Evolutionary conservation across 2,888 invertebrate genomes (phyloP), one percentile per base, ranked within the genome.

Genomic region (Spodoptera picta): DNA sequence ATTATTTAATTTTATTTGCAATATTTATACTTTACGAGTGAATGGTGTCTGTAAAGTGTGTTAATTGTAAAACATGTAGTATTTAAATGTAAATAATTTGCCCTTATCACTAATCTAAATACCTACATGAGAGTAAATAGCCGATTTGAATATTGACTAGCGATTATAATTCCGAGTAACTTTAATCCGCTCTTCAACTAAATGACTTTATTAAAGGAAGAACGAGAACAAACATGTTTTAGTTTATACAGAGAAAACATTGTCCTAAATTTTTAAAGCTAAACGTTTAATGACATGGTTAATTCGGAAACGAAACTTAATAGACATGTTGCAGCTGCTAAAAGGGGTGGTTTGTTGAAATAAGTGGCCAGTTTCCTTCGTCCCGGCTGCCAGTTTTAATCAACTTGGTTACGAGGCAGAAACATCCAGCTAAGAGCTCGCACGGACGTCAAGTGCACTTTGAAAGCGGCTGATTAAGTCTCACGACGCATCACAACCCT

Each of bases 331-430:
- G 80, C 77, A 79, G 78, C 81, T 76, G 82, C 76, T 83, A 81
- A 82, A 83, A 75, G 77, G 80, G 83, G 81, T 77, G 80, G 88
- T 87, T 87, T 87, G 86, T 86, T 85, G 84, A 87, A 87, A 87
- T 89, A 87, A 89, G 86, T 86, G 82, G 84, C 83, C 78, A 82
- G 85, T 87, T 86, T 79, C 73, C 81, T 74, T 65, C 77, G 77
- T 80, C 82, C 77, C 75, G 73, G 80, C 83, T 84, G 84, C 85
- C 83, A 80, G 88, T 89, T 90, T 89, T 91, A 90, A 91, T 91
- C 89, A 90, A 90, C 84, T 86, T 83, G 79, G 81, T 85, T 83
- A 81, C 79, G 81, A 80, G 82, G 80, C 79, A 80, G 78, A 75
- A 81, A 73, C 83, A 77, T 75, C 79, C 75, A 81, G 79, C 76